phyloP scores from a whole-genome alignment of 1,140 invertebrate species.

The Oncopodura yosiiana region DNA sequence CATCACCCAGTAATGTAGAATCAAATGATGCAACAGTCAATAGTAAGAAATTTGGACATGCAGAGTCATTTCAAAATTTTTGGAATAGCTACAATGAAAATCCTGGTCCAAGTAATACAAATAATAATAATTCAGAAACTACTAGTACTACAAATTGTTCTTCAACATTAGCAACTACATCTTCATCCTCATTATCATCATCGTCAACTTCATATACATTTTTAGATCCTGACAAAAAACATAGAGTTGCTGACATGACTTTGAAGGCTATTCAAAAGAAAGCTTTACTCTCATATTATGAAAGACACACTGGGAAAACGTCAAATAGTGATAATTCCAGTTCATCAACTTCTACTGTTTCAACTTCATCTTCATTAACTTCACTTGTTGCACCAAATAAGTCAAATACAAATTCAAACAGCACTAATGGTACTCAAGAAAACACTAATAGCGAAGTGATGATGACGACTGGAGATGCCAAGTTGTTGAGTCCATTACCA shows the following conservation, averaged over 20 bases:
- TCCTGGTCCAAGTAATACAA: not conserved
- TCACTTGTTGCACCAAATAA: not conserved
- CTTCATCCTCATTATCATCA: conserved; percentile 8
- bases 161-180: conserved; percentile 1
- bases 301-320: conserved; percentile 51
- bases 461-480: conserved; percentile 12
- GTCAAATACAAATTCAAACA: not conserved
- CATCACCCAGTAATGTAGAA: not conserved
- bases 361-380: not conserved
- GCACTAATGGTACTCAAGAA: not conserved
- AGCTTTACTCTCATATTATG: conserved; percentile 72
- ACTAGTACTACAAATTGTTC: not conserved
- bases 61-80: conserved; percentile 29
- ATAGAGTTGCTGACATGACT: conserved; percentile 60
- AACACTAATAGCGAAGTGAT: not conserved
- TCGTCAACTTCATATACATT: conserved; percentile 53
- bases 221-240: conserved; percentile 64
- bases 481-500: no score
- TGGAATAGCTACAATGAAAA: conserved; percentile 30
- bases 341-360: not conserved
- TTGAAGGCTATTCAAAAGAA: conserved; percentile 79
- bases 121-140: not conserved
- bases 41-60: conserved; percentile 10
- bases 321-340: no score
- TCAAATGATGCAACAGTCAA: conserved; percentile 15